Percentiles rank a stretch among this genome's conserved stretches.
Evolutionary conservation across 2,888 invertebrate genomes (phyloP).

Genomic region (Ornithoptera alexandrae): DNA sequence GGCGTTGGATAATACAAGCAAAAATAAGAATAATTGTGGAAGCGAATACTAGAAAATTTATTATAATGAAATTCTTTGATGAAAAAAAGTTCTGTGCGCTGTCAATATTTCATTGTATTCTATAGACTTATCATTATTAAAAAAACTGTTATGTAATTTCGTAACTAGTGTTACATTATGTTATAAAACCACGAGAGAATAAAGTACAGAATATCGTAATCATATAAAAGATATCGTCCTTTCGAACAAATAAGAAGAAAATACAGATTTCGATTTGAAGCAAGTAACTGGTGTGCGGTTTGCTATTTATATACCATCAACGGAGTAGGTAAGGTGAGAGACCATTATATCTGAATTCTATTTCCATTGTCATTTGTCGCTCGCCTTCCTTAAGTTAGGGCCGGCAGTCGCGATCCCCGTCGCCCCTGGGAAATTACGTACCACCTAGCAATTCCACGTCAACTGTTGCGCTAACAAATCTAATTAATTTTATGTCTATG

Average conservation of each 20-base stretch:
- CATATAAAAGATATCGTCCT: neutral
- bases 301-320: neutral
- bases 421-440: slow-evolving; percentile 66
- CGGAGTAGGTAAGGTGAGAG: neutral
- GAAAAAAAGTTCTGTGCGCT: no score
- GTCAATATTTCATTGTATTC: no score
- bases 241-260: neutral
- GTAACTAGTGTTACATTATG: neutral
- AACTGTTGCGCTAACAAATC: slow-evolving; percentile 51
- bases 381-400: slow-evolving; percentile 27
- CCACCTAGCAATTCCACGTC: slow-evolving; percentile 54
- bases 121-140: neutral
- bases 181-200: neutral
- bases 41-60: no score
- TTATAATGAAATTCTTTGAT: no score
- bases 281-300: neutral
- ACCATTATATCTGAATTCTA: slow-evolving; percentile 27
- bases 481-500: slow-evolving; percentile 51
- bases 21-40: no score
- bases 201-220: neutral
- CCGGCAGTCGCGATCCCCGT: slow-evolving; percentile 36
- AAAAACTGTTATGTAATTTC: neutral
- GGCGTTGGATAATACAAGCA: no score
- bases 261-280: no score
- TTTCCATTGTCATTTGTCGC: slow-evolving; percentile 33